Conservation (phyloP, 2,113 vertebrate genomes). For the Pampusana beccarii region DNA sequence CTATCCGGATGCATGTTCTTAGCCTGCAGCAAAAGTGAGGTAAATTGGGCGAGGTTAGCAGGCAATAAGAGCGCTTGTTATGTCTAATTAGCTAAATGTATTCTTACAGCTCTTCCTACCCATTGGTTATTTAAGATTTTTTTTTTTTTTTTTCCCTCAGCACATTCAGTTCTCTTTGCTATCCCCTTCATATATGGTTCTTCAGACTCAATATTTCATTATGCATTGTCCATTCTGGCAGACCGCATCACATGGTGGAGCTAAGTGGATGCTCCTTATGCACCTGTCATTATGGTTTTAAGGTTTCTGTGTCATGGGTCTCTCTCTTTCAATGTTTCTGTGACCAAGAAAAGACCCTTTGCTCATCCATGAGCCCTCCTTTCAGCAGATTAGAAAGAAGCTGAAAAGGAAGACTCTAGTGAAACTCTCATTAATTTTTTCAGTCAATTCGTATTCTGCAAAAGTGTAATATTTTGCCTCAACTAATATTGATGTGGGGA, state of each 20-base stretch:
- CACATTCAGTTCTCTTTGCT: neutral
- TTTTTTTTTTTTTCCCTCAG: neutral
- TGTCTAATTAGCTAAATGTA: neutral
- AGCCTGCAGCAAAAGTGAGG: neutral
- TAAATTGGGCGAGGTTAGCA: neutral
- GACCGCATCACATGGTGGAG: neutral
- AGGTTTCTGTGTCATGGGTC: rapidly evolving
- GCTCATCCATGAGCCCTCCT: neutral
- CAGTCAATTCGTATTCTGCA: neutral
- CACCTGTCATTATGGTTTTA: neutral
- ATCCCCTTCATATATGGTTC: neutral
- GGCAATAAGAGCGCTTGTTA: neutral
- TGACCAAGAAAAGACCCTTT: neutral
- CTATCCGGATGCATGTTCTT: neutral
- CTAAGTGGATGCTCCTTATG: neutral
- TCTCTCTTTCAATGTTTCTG: neutral
- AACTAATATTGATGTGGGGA: neutral
- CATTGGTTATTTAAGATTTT: neutral
- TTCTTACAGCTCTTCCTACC: neutral
- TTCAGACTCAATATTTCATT: neutral
- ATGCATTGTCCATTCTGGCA: rapidly evolving
- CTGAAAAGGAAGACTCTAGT: neutral
- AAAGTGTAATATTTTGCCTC: neutral
- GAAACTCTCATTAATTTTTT: neutral
- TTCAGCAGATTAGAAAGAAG: neutral